Evolutionary conservation across 2,888 invertebrate genomes (phyloP).

Genomic region (Lacanobia oleracea): DNA sequence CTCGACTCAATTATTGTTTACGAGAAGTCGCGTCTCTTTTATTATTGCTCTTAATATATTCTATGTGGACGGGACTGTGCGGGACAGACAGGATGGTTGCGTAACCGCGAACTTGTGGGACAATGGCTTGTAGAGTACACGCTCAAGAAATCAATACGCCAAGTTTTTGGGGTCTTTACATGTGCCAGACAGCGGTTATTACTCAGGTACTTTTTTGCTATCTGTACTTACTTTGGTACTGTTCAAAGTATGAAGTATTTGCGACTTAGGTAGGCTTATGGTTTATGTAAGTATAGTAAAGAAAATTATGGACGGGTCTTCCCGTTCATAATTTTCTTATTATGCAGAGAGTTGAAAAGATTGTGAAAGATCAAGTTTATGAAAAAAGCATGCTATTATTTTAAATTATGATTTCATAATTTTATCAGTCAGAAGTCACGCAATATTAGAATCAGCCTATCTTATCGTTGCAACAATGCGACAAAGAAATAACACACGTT

Average conservation of each 20-base stretch:
- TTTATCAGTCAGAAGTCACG: constrained; percentile 3
- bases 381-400: neutral
- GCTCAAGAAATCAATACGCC: constrained; percentile 59
- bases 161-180: constrained; percentile 36
- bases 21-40: constrained; percentile 60
- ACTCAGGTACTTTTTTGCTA: neutral
- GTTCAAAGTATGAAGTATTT: neutral
- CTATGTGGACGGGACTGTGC: constrained; percentile 48
- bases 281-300: neutral
- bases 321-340: too few species aligned
- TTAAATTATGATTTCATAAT: neutral
- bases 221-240: neutral
- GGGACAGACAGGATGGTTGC: constrained; percentile 62
- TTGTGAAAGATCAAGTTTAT: neutral
- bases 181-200: neutral
- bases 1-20: constrained; percentile 69
- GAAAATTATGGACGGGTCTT: neutral
- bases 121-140: constrained; percentile 63
- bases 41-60: constrained; percentile 71
- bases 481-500: constrained; percentile 18
- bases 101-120: constrained; percentile 63
- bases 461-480: constrained; percentile 12
- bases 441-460: constrained; percentile 7
- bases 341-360: neutral
- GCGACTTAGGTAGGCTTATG: neutral